These are phyloP conservation scores for Anguilla rostrata DNA, from an alignment of 2,113 vertebrate genomes.

Conservation along the genomic window DNA sequence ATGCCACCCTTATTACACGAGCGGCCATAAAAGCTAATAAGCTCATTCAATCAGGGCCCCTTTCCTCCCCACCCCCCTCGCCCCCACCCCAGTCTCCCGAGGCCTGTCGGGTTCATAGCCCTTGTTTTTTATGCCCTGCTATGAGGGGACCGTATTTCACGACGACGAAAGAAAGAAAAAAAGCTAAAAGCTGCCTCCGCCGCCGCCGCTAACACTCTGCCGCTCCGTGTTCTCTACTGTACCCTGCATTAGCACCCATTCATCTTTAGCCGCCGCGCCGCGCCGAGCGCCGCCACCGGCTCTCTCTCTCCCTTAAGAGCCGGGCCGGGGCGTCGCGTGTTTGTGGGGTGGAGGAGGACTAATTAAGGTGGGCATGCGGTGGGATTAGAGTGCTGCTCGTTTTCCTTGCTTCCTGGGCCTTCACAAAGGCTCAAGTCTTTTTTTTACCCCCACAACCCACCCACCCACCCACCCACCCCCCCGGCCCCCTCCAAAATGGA, in stretches of 20 bases:
- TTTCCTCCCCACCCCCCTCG: not conserved
- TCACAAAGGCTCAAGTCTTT: slow-evolving; percentile 33
- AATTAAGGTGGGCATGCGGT: slow-evolving; percentile 37
- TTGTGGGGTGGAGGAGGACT: slow-evolving; percentile 26
- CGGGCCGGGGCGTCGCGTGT: slow-evolving; percentile 21
- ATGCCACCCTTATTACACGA: slow-evolving; percentile 21
- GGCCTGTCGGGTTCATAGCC: not conserved
- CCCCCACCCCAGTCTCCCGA: not conserved
- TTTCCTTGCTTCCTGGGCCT: slow-evolving; percentile 38
- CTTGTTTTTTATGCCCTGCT: not conserved
- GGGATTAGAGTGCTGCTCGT: slow-evolving; percentile 23
- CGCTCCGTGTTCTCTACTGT: not conserved
- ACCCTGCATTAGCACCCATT: not conserved
- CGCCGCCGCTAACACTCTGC: not conserved
- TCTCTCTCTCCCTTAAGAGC: slow-evolving; percentile 36
- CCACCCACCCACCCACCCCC: not conserved
- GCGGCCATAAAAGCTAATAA: slow-evolving; percentile 24
- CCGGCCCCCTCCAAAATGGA: slow-evolving; percentile 15
- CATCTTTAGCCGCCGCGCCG: too few relatives aligned
- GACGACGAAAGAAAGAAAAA: not conserved
- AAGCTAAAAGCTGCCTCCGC: not conserved
- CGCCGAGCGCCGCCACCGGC: too few relatives aligned
- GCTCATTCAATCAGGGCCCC: slow-evolving; percentile 17
- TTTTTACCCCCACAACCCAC: slow-evolving; percentile 3
- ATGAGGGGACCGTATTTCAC: not conserved